These are phyloP conservation scores for Volucella inflata DNA, from an alignment of 2,888 invertebrate genomes.

Conservation along the genomic window DNA sequence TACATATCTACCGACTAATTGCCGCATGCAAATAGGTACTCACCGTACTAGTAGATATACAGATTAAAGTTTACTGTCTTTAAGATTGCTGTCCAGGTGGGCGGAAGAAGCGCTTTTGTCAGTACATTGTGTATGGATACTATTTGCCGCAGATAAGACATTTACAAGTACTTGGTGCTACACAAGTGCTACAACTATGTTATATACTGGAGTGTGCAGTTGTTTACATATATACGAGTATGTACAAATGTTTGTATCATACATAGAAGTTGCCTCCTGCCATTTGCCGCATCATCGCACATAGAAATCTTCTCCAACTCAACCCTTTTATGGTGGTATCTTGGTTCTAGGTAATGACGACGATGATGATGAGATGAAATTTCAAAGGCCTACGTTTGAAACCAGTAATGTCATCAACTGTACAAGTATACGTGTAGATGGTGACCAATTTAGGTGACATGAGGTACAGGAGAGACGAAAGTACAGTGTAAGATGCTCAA, in stretches of 20 bases:
- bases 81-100: conserved; percentile 69
- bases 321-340: conserved; percentile 3
- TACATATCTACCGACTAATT: conserved; percentile 54
- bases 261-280: conserved; percentile 37
- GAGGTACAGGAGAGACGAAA: background rate
- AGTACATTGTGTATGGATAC: conserved; percentile 38
- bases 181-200: conserved; percentile 13
- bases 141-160: conserved; percentile 71
- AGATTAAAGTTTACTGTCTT: conserved; percentile 74
- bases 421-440: conserved; percentile 4
- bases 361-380: conserved; percentile 70
- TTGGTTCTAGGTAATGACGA: conserved; percentile 57
- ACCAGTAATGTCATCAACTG: conserved; percentile 54
- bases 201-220: conserved; percentile 25
- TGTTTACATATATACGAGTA: conserved; percentile 1
- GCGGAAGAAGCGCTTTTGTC: conserved; percentile 40
- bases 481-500: conserved; percentile 32
- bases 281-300: conserved; percentile 64
- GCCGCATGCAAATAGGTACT: conserved; percentile 57
- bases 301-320: conserved; percentile 22
- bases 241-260: too few species aligned
- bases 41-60: background rate
- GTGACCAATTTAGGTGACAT: conserved; percentile 22
- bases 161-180: conserved; percentile 56
- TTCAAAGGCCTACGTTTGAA: conserved; percentile 66